phyloP scores from a whole-genome alignment of 1,140 invertebrate species.

The Apis florea region DNA sequence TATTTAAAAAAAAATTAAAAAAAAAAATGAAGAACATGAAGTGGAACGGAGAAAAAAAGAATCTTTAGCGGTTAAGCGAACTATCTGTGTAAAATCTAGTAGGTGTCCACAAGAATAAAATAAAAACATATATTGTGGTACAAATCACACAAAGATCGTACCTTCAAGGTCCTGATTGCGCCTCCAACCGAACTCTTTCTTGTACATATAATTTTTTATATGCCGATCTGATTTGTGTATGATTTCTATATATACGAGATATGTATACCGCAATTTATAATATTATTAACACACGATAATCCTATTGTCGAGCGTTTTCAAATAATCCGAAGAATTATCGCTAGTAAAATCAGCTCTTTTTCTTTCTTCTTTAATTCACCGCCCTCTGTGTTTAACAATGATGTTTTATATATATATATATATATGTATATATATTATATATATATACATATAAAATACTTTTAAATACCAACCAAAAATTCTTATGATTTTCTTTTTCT shows the following conservation, averaged over 20 bases:
- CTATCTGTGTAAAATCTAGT: constrained; percentile 81
- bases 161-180: constrained; percentile 45
- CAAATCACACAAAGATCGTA: constrained; percentile 73
- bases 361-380: background rate
- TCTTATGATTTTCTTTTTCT: background rate
- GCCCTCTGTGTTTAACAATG: background rate
- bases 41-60: constrained; percentile 47
- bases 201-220: constrained; percentile 36
- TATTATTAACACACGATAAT: constrained; percentile 40
- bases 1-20: constrained; percentile 72
- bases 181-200: constrained; percentile 32
- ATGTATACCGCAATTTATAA: constrained; percentile 48
- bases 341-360: background rate
- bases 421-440: no score
- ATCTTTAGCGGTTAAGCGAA: constrained; percentile 78
- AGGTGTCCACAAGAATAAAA: constrained; percentile 81
- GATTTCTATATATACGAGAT: constrained; percentile 34
- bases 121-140: constrained; percentile 81
- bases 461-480: background rate
- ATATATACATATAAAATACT: background rate
- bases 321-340: constrained; percentile 15
- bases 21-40: background rate
- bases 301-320: constrained; percentile 19
- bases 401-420: no score
- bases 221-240: constrained; percentile 40